A percentile compares a stretch with the other conserved stretches of the same genome.
These are phyloP conservation scores for Montipora cactus DNA, from an alignment of 64 coral and sea anemone species.

Conservation along the genomic window DNA sequence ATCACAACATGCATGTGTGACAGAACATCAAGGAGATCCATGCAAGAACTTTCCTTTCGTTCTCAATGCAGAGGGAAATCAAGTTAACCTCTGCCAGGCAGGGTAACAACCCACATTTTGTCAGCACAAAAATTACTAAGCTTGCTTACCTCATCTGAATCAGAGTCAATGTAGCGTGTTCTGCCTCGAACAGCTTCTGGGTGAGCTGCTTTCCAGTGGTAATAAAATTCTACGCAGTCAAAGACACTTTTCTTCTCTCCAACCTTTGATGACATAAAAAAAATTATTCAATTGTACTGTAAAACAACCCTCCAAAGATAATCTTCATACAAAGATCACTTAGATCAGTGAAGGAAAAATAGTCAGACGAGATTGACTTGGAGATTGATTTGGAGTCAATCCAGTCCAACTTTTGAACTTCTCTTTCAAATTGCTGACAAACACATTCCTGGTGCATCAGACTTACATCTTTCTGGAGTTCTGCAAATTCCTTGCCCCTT, in stretches of 20 bases:
- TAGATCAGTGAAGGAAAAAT: not conserved
- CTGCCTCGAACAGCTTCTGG: constrained; percentile 91
- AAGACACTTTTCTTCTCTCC: constrained; percentile 81
- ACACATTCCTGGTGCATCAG: not conserved
- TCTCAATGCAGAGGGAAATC: no score
- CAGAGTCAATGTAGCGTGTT: constrained; percentile 89
- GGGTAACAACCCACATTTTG: no score
- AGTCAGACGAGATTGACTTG: not conserved
- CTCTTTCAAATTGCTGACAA: not conserved
- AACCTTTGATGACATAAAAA: constrained; percentile 45
- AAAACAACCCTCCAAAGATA: no score
- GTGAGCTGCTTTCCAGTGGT: constrained; percentile 93
- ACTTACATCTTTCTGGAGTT: constrained; percentile 87
- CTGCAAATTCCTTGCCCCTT: constrained; percentile 87
- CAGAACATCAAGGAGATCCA: no score
- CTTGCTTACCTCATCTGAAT: constrained; percentile 76
- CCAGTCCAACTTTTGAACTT: no score
- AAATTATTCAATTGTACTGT: no score
- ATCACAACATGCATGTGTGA: no score
- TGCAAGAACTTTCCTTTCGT: no score
- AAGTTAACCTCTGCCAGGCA: no score
- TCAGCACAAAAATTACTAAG: no score
- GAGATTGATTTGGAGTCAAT: no score
- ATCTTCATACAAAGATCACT: no score
- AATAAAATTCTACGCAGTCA: constrained; percentile 98